Evolutionary conservation across 2,888 invertebrate species (phyloP).

Genomic region (Agrotis segetum): DNA sequence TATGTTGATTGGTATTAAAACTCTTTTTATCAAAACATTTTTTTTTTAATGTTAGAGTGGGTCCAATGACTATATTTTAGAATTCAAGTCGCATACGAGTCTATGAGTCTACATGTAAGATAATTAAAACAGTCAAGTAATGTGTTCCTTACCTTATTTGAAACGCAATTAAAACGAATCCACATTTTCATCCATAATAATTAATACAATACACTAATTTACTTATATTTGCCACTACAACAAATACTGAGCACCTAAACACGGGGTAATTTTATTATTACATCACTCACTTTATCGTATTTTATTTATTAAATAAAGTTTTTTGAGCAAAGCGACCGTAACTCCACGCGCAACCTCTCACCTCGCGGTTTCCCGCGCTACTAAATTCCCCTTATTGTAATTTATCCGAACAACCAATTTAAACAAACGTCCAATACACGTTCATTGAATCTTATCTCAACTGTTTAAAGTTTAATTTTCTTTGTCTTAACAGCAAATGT

Average conservation of each 20-base stretch:
- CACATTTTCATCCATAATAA: slow-evolving; percentile 28
- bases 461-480: slow-evolving; percentile 37
- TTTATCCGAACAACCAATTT: slow-evolving; percentile 37
- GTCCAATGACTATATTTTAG: no score
- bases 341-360: slow-evolving; percentile 52
- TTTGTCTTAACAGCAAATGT: slow-evolving; percentile 12
- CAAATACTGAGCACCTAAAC: slow-evolving; percentile 11
- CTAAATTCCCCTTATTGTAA: slow-evolving; percentile 66
- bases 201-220: slow-evolving; percentile 19
- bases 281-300: neutral
- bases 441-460: slow-evolving; percentile 23
- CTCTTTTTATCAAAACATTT: no score
- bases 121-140: neutral
- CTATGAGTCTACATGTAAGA: neutral
- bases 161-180: slow-evolving; percentile 30
- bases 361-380: slow-evolving; percentile 82
- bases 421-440: neutral
- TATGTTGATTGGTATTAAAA: no score
- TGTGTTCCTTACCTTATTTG: slow-evolving; percentile 41
- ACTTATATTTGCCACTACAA: slow-evolving; percentile 19
- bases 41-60: no score
- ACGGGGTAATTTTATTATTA: neutral
- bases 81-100: no score
- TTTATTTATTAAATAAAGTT: slow-evolving; percentile 17
- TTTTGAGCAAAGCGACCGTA: neutral